Evolutionary conservation across 1,140 invertebrate genomes (phyloP).

Genomic region (Harpegnathos saltator): DNA sequence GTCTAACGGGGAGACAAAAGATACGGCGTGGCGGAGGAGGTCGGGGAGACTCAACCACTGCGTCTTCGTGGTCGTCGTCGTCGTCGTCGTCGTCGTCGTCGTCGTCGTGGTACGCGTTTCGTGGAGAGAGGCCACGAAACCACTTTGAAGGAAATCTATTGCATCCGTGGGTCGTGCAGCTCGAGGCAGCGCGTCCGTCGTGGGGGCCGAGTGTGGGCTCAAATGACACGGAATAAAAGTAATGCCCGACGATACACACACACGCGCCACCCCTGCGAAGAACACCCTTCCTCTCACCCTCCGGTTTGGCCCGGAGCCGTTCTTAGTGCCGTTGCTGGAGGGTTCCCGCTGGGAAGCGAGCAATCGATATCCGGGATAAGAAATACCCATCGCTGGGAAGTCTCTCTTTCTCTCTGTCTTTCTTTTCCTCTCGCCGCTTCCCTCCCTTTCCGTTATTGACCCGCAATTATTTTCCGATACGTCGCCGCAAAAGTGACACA

Average conservation of each 20-base stretch:
- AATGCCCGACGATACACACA: constrained; percentile 80
- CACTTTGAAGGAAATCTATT: constrained; percentile 83
- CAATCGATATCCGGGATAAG: constrained; percentile 84
- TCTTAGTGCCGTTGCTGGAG: constrained; percentile 68
- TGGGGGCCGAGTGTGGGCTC: constrained; percentile 82
- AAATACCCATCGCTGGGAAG: constrained; percentile 72
- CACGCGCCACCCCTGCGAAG: constrained; percentile 74
- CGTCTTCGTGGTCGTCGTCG: constrained; percentile 46
- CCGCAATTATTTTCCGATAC: constrained; percentile 70
- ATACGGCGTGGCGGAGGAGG: constrained; percentile 47
- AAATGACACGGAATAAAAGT: constrained; percentile 87
- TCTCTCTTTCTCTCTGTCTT: constrained; percentile 30
- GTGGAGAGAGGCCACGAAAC: constrained; percentile 69
- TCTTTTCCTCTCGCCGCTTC: no score
- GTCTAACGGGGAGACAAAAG: constrained; percentile 59
- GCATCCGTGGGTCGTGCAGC: constrained; percentile 74
- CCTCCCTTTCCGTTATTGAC: constrained; percentile 60
- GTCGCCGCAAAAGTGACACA: constrained; percentile 42
- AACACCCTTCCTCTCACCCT: constrained; percentile 71
- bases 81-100: background rate
- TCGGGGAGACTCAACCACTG: constrained; percentile 50
- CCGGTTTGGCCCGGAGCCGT: constrained; percentile 63
- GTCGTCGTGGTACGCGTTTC: constrained; percentile 13
- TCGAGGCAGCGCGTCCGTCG: constrained; percentile 49
- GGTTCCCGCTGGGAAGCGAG: constrained; percentile 75